Evolutionary conservation across 2,113 vertebrate genomes (phyloP).

Genomic region (Channa maculata): DNA sequence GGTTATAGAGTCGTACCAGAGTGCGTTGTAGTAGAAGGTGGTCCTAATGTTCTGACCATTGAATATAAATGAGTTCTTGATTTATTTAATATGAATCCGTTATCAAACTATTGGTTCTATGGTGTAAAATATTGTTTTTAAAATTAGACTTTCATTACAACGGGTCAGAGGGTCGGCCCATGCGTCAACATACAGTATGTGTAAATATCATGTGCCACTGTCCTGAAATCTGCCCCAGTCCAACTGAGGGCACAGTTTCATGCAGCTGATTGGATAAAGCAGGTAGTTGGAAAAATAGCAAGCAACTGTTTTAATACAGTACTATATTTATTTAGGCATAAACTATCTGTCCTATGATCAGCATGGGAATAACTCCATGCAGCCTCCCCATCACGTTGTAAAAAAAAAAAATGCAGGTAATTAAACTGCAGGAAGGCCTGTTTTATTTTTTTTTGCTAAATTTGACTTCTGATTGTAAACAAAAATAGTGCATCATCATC

Average conservation of each 20-base stretch:
- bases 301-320: too few species aligned
- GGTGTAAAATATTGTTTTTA: too few species aligned
- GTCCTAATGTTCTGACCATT: too few species aligned
- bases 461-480: too few species aligned
- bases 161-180: too few species aligned
- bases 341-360: not conserved
- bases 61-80: too few species aligned
- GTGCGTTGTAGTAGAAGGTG: too few species aligned
- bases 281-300: slow-evolving; percentile 42
- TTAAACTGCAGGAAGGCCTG: slow-evolving; percentile 1
- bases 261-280: slow-evolving; percentile 61
- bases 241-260: slow-evolving; percentile 33
- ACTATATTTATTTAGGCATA: not conserved
- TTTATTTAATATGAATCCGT: too few species aligned
- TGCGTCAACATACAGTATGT: not conserved
- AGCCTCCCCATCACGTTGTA: not conserved
- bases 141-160: too few species aligned
- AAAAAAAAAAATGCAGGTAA: not conserved
- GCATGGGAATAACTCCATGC: not conserved
- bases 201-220: not conserved
- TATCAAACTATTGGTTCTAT: too few species aligned
- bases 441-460: slow-evolving; percentile 17
- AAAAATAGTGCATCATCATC: too few species aligned
- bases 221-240: not conserved
- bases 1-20: too few species aligned